Evolutionary conservation across 1,140 invertebrate species (phyloP), one percentile per base, ranked within the genome.

Genomic region (Ostrea denselamellosa): DNA sequence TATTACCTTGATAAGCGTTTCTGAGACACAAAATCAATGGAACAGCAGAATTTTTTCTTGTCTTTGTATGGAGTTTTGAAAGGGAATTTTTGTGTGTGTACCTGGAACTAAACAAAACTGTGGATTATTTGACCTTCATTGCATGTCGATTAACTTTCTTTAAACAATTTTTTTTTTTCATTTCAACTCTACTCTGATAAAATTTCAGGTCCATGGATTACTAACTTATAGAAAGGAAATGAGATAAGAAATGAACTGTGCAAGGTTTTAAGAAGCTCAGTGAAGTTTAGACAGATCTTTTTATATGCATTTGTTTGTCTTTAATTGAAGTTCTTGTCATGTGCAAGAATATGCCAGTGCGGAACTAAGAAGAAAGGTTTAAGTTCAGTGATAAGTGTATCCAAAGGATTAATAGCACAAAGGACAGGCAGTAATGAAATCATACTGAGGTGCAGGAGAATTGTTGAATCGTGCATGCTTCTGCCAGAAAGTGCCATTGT

Each of bases 101-200:
- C 68, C 65, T 77, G 68, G 28, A 12, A 28, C 68, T 77, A 77
- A 77, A 77, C 68, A 28, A 44, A 5, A 22, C 28, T 34, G 68
- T 71, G 68, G 68, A 77, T 34, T 34, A 77, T 77, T 34, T 77
- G 68, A 77, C 68, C 68, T 77, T 77, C 68, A 77, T 77, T 77
- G 68, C 68, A 77, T 28, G 68, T 77, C 28, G 68, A 25, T 77
- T 77, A 77, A 77, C 68, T 77, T 71, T 77, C 68, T 34, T 25
- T 34, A 77, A 77, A 34, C 25, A 77, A 77, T 34, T 2, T 28
- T 10, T 77, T 4, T 28, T 28, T 77, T 77, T 44, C 8, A 25
- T 12, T 77, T 77, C 28, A 28, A 34, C 28, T 34, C 25, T 12
- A 12, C 14, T 77, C 25, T 77, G 68, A 77, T 77, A 77, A 34